Evolutionary conservation across 2,797 vertebrate genomes (phyloP).

Genomic region (Coluber constrictor): DNA sequence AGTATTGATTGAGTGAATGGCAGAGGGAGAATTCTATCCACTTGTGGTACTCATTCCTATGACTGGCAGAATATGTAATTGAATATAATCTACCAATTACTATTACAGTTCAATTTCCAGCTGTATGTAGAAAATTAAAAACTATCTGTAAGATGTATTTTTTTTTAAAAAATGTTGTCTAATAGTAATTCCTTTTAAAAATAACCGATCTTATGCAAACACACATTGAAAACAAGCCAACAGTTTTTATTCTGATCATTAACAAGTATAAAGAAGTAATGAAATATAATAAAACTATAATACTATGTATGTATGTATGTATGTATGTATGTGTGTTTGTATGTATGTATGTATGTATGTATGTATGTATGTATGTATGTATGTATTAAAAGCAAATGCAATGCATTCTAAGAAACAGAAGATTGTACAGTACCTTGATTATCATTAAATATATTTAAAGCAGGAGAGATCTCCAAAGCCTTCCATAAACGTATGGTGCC

Average conservation of each 20-base stretch:
- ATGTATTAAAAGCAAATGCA: neutral
- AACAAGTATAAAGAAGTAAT: neutral
- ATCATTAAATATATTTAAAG: constrained; percentile 89
- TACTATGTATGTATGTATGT: neutral
- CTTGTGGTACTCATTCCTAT: neutral
- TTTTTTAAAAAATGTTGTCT: neutral
- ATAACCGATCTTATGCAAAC: neutral
- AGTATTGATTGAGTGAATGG: neutral
- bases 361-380: neutral
- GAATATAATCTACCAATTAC: neutral
- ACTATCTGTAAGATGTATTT: neutral
- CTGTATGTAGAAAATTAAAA: neutral
- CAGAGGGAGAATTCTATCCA: neutral
- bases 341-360: neutral
- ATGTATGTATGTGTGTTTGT: no score
- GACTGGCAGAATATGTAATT: neutral
- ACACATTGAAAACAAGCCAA: neutral
- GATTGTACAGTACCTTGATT: constrained; percentile 79
- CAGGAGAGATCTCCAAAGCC: constrained; percentile 82
- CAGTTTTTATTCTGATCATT: neutral
- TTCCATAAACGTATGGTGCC: constrained; percentile 94
- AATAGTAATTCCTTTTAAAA: neutral
- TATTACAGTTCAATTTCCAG: neutral
- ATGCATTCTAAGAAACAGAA: neutral
- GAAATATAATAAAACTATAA: neutral